Evolutionary conservation across 2,113 vertebrate species (phyloP).

Genomic region (Dermatemys mawii): DNA sequence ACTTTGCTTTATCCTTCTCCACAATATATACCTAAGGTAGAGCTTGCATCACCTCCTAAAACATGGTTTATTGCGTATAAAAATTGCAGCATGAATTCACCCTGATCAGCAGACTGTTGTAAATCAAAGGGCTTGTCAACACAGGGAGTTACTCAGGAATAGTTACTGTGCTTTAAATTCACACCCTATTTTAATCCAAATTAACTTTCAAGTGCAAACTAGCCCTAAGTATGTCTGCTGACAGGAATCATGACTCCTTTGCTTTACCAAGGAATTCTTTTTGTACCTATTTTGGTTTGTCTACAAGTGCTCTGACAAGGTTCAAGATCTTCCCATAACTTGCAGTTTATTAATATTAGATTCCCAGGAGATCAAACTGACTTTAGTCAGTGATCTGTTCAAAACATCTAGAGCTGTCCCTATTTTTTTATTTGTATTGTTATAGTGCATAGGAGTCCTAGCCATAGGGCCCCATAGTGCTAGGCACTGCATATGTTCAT

Average conservation of each 20-base stretch:
- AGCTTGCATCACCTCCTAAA: neutral
- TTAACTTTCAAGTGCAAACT: neutral
- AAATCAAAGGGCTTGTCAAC: neutral
- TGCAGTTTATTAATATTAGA: neutral
- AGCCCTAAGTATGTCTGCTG: constrained; percentile 35
- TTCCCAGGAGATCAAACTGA: neutral
- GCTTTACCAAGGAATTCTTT: neutral
- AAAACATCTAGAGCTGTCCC: neutral
- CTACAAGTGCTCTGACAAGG: neutral
- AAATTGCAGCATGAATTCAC: constrained; percentile 25
- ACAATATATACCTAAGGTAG: neutral
- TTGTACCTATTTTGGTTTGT: neutral
- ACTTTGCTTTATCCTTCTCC: constrained; percentile 38
- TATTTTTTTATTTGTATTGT: neutral
- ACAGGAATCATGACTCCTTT: neutral
- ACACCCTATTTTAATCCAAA: neutral
- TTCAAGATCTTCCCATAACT: neutral
- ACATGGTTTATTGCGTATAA: neutral
- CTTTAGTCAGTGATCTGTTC: neutral
- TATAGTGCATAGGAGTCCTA: neutral
- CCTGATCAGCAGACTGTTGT: constrained; percentile 16
- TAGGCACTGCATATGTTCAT: neutral
- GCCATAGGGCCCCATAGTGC: neutral
- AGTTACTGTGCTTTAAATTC: neutral
- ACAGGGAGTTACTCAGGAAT: neutral